Conservation (phyloP, 2,888 invertebrate species). For the Idaea biselata region DNA sequence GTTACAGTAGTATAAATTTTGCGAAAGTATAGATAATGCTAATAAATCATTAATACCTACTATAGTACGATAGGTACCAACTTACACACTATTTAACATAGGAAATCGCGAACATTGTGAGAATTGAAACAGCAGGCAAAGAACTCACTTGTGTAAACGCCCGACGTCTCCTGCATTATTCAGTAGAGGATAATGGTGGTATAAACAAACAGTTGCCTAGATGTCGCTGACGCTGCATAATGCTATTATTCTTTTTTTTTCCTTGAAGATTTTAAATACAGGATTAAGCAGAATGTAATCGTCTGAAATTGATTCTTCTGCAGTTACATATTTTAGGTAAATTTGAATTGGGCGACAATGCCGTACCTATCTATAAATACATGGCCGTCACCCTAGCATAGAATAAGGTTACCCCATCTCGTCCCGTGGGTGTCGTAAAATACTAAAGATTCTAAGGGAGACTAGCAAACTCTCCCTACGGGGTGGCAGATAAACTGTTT, state of each 20-base stretch:
- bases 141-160: background rate
- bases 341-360: no score
- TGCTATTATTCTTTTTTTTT: background rate
- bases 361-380: no score
- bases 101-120: background rate
- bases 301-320: background rate
- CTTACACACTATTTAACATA: background rate
- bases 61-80: background rate
- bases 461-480: no score
- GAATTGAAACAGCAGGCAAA: conserved; percentile 1
- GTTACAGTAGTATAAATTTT: no score
- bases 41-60: no score
- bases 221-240: background rate
- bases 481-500: no score
- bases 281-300: background rate
- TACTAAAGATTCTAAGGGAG: no score
- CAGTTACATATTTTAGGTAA: no score
- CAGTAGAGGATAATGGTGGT: conserved; percentile 1
- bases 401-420: no score
- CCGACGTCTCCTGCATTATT: background rate
- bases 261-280: background rate
- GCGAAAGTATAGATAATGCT: no score
- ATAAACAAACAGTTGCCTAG: conserved; percentile 1
- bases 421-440: no score
- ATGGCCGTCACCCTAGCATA: no score